Conservation (phyloP, 2,797 vertebrate species). For the Lepilemur ruficaudatus region DNA sequence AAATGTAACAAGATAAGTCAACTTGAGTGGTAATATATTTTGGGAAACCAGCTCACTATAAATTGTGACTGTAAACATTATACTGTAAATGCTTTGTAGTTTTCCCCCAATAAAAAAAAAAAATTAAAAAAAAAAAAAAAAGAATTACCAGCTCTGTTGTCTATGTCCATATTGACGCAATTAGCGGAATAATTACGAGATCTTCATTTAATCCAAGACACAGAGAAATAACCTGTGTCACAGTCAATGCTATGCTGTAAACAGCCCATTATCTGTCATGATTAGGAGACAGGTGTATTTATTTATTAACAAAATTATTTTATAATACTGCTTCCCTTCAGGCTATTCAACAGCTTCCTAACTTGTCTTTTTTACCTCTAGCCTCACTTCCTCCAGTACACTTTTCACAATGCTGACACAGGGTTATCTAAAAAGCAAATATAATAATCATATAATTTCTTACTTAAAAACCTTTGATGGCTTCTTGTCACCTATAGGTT, state of each 20-base stretch:
- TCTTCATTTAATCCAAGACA: conserved; percentile 1
- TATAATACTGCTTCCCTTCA: neutral
- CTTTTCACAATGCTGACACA: neutral
- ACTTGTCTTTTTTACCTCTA: neutral
- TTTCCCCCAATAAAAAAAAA: no score
- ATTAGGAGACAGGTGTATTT: neutral
- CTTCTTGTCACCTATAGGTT: neutral
- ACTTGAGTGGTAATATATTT: no score
- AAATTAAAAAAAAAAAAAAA: no score
- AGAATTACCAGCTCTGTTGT: neutral
- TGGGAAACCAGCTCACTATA: no score
- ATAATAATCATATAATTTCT: neutral
- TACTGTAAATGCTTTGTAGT: no score
- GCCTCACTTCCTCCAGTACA: neutral
- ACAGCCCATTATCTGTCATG: neutral
- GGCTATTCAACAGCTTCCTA: neutral
- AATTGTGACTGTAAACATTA: no score
- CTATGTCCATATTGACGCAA: neutral
- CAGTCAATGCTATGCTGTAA: neutral
- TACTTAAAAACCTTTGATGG: neutral
- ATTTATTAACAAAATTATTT: neutral
- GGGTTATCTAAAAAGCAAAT: neutral
- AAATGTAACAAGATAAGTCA: no score
- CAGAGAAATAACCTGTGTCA: neutral
- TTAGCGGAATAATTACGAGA: neutral